These are phyloP conservation scores for Lysandra bellargus DNA, from an alignment of 2,888 invertebrate species.

Conservation along the genomic window DNA sequence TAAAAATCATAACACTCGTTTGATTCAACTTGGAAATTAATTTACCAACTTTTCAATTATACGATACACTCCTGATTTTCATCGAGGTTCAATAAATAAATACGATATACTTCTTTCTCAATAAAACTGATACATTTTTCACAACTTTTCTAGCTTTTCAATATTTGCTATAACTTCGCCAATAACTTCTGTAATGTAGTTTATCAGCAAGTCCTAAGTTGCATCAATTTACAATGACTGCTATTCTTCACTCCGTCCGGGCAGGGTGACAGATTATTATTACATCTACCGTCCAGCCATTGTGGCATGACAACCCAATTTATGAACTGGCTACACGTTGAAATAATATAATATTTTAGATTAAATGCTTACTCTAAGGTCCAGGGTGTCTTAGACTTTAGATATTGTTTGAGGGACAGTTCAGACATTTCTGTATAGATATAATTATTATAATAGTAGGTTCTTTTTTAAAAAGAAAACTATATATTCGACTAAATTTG, in stretches of 20 bases:
- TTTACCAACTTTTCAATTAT: too few relatives aligned
- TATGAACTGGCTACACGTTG: not conserved
- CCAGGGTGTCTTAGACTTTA: not conserved
- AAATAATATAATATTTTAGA: constrained; percentile 22
- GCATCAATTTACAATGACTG: constrained; percentile 17
- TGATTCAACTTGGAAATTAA: too few relatives aligned
- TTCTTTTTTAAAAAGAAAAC: too few relatives aligned
- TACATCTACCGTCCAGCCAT: not conserved
- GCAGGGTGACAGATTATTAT: constrained; percentile 24
- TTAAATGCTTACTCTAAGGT: not conserved
- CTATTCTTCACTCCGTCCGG: constrained; percentile 13
- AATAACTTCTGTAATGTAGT: not conserved
- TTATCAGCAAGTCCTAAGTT: not conserved
- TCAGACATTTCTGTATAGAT: not conserved
- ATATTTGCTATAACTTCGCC: not conserved
- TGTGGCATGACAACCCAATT: constrained; percentile 23
- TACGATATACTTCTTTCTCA: not conserved
- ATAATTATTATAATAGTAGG: too few relatives aligned
- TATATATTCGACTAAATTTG: too few relatives aligned
- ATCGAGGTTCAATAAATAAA: too few relatives aligned
- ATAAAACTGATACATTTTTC: not conserved
- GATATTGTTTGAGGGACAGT: not conserved
- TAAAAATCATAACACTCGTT: too few relatives aligned
- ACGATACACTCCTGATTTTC: too few relatives aligned
- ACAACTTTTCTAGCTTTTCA: not conserved